Percentiles rank a stretch among this genome's conserved stretches.
Evolutionary conservation across 2,888 invertebrate genomes (phyloP).

Genomic region (Pasiphila rectangulata): DNA sequence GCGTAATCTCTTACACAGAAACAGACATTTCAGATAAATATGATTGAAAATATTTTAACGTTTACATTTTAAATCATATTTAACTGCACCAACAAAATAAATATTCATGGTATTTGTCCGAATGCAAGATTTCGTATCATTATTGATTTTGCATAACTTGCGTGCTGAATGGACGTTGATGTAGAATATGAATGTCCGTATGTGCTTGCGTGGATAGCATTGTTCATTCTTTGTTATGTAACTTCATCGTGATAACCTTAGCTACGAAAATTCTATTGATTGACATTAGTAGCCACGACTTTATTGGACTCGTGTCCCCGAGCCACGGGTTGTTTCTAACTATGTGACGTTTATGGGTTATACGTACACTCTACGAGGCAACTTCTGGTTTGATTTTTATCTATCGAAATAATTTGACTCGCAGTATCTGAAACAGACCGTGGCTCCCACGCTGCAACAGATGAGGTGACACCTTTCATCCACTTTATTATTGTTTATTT

Average conservation of each 20-base stretch:
- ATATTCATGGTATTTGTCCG: constrained; percentile 16
- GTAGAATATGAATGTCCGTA: constrained; percentile 16
- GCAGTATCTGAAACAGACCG: not conserved
- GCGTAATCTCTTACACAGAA: too few relatives aligned
- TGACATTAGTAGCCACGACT: constrained; percentile 12
- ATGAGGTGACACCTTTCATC: too few relatives aligned
- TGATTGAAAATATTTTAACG: too few relatives aligned
- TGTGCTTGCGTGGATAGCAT: constrained; percentile 28
- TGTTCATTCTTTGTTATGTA: constrained; percentile 20
- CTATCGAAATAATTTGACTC: not conserved
- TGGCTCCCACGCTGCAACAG: too few relatives aligned
- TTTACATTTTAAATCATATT: too few relatives aligned
- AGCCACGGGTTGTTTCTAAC: not conserved
- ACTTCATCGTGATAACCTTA: constrained; percentile 19
- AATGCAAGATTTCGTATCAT: constrained; percentile 26
- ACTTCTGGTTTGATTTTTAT: not conserved
- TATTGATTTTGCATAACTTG: constrained; percentile 33
- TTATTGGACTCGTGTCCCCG: not conserved
- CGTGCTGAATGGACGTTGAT: constrained; percentile 29
- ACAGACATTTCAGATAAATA: too few relatives aligned
- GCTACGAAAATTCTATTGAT: constrained; percentile 13
- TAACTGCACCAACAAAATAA: constrained; percentile 5
- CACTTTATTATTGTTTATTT: constrained; percentile 1
- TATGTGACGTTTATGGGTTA: too few relatives aligned
- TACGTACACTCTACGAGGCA: not conserved